Conservation (phyloP, 2,888 invertebrate species). For the Chirona hameri region DNA sequence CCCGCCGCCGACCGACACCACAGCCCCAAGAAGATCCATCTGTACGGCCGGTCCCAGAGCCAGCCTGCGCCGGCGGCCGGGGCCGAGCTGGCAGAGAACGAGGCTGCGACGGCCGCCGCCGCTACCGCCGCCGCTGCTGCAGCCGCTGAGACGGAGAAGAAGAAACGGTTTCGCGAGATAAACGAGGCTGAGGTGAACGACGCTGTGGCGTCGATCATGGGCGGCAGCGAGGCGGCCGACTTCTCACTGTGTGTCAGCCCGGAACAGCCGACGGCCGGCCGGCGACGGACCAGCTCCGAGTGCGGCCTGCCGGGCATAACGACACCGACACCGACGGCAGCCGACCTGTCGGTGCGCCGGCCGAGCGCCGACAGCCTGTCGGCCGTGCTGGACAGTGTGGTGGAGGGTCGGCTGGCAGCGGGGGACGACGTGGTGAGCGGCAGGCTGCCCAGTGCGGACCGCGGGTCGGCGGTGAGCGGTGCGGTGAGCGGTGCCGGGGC, state of each 20-base stretch:
- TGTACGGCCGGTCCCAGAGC: slow-evolving; percentile 2
- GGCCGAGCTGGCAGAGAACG: too few species aligned
- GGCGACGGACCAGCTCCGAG: background rate
- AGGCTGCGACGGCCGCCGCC: background rate
- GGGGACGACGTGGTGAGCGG: background rate
- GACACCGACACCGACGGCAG: background rate
- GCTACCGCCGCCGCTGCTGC: background rate
- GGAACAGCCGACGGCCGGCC: background rate
- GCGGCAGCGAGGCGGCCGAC: background rate
- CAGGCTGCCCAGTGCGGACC: background rate
- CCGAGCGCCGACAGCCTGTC: background rate
- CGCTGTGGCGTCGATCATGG: slow-evolving; percentile 28
- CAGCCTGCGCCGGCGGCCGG: background rate
- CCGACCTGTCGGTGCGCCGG: background rate
- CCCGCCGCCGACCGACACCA: background rate
- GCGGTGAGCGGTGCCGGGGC: background rate
- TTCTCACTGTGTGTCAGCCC: background rate
- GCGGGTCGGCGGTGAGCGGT: too few species aligned
- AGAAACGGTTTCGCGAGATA: slow-evolving; percentile 14
- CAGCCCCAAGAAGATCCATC: slow-evolving; percentile 13
- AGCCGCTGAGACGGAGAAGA: background rate
- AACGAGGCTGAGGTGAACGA: slow-evolving; percentile 4
- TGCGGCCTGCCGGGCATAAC: background rate
- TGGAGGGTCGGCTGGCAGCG: background rate
- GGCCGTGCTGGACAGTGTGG: background rate